Base-by-base conservation (phyloP, 2,888 invertebrate genomes). In the Mycalesis mineus region DNA sequence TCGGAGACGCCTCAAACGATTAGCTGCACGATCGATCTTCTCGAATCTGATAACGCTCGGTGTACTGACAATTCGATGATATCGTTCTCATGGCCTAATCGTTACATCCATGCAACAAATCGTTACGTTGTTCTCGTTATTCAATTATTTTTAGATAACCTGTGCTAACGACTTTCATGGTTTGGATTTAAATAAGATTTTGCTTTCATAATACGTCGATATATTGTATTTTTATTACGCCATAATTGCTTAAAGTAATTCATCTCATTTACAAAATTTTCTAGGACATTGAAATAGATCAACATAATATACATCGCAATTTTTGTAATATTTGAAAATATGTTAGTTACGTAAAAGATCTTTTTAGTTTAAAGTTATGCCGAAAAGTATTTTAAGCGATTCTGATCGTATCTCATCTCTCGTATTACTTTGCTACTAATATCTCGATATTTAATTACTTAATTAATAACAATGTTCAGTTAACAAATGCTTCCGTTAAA, bases 11-110 rank as follows among this genome's bases (percentile, higher is more conserved):
- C 33, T 17, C 13, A 11, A 50, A 49, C 53, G 40, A 31, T 55
- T 55, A 55, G 51, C 45, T 29, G 31, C 48, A 56, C 56, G 56
- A 56, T 52, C 56, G 52, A 53, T 73, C 70, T 62, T 63, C 58
- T 47, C 56, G 56, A 56, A 68, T 70, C 65, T 65, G 68, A 70
- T 70, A 67, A 17, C 33, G 57, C 53, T 54, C 14, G 5, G 22
- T 33, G 2, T 54, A 48, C 48, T 53, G 54, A 65, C 66, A 63
- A 66, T 68, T 68, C 63, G 64, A 63, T 66, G 58, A 65, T 62
- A 55, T 65, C 65, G 68, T 78, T 79, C 78, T 72, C 78, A 82
- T 78, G 74, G 72, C 77, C 71, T 73, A 65, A 68, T 68, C 59
- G 67, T 65, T 70, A 68, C 61, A 57, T 62, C 58, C 64, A 63